Percentiles rank a stretch among this genome's conserved stretches.
These are phyloP conservation scores for Drosophila kikkawai DNA, from an alignment of 1,140 invertebrate species.

Conservation along the genomic window DNA sequence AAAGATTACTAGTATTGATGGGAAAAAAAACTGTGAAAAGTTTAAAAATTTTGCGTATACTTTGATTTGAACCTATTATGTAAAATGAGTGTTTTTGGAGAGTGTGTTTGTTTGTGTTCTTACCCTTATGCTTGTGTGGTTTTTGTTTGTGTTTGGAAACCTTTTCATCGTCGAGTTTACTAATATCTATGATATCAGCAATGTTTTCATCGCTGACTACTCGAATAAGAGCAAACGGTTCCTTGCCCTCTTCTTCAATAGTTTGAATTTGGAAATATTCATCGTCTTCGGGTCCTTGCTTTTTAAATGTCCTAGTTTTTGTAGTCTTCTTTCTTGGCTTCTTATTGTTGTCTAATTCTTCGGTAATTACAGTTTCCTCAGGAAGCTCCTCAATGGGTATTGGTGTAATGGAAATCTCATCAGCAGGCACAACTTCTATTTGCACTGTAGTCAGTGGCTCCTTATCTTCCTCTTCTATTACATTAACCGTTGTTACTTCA, in stretches of 20 bases:
- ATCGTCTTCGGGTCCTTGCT: conserved; percentile 69
- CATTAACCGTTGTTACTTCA: conserved; percentile 81
- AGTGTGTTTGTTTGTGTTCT: conserved; percentile 77
- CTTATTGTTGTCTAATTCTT: conserved; percentile 78
- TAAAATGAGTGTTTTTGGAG: conserved; percentile 54
- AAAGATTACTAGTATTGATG: conserved; percentile 5
- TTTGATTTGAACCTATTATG: conserved; percentile 44
- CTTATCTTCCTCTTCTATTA: conserved; percentile 82
- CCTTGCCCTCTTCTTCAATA: conserved; percentile 85
- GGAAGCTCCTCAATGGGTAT: conserved; percentile 77
- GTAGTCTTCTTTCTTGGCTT: conserved; percentile 81
- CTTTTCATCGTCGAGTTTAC: conserved; percentile 78
- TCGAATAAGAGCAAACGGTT: conserved; percentile 79
- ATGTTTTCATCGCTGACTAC: conserved; percentile 81
- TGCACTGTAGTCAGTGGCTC: conserved; percentile 66
- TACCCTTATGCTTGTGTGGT: conserved; percentile 80
- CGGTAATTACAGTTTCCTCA: conserved; percentile 84
- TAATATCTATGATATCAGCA: conserved; percentile 83
- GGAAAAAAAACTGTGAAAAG: conserved; percentile 5
- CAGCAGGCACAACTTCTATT: conserved; percentile 60
- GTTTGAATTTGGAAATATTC: conserved; percentile 85
- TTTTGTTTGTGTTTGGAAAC: conserved; percentile 77
- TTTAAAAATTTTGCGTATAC: conserved; percentile 55
- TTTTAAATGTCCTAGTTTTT: conserved; percentile 82
- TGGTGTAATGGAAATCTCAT: conserved; percentile 53